These are phyloP conservation scores for Pseudocheirus occidentalis DNA, from an alignment of 2,797 vertebrate genomes.

Conservation along the genomic window DNA sequence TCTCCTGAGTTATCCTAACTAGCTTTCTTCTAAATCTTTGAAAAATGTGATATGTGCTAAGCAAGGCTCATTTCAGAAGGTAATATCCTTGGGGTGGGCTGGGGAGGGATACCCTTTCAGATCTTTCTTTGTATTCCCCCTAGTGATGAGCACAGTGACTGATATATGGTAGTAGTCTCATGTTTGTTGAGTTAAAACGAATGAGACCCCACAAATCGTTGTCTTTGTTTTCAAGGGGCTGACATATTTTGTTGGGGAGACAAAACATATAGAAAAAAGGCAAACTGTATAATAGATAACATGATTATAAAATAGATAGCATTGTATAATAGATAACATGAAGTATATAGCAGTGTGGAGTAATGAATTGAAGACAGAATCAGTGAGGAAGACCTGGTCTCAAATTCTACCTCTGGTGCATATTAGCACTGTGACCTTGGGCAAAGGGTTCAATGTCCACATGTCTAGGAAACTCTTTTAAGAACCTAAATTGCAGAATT, in stretches of 20 bases:
- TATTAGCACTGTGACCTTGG: background rate
- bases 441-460: background rate
- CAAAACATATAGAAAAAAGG: background rate
- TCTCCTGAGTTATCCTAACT: background rate
- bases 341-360: background rate
- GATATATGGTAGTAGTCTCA: background rate
- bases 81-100: background rate
- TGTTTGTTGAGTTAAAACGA: background rate
- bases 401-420: background rate
- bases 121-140: background rate
- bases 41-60: background rate
- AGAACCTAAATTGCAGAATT: background rate
- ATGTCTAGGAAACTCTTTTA: background rate
- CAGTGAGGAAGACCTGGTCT: background rate
- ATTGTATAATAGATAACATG: background rate
- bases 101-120: background rate
- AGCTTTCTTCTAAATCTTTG: background rate
- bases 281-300: background rate
- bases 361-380: background rate
- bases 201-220: background rate
- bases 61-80: background rate
- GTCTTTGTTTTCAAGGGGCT: background rate
- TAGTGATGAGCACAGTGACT: background rate
- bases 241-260: background rate
- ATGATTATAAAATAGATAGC: background rate